Percentiles rank a stretch among this genome's conserved stretches.
Conservation (phyloP, 2,797 vertebrate species). For the Kryptolebias ocellatus region DNA sequence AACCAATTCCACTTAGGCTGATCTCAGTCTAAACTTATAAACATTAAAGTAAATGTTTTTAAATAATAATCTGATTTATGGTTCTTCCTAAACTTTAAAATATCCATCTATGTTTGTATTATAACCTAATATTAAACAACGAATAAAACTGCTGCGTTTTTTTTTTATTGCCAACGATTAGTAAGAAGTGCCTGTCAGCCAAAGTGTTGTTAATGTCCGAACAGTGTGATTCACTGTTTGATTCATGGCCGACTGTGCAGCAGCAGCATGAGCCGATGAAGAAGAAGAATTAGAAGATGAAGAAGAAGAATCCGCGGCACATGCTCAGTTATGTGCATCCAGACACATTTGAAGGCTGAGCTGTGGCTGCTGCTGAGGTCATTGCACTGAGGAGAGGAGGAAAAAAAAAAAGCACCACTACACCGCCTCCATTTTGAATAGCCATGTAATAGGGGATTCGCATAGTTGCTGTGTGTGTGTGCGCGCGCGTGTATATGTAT, state of each 20-base stretch:
- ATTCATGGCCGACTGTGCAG: slow-evolving; percentile 63
- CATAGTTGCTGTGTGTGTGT: slow-evolving; percentile 79
- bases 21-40: no score
- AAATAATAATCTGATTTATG: no score
- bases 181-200: not conserved
- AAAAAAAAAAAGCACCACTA: slow-evolving; percentile 77
- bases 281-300: slow-evolving; percentile 2
- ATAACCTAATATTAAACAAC: no score
- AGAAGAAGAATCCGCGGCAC: slow-evolving; percentile 84
- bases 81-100: no score
- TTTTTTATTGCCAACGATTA: not conserved
- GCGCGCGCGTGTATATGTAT: not conserved
- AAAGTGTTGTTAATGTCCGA: not conserved
- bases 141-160: no score
- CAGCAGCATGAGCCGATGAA: slow-evolving; percentile 24
- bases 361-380: slow-evolving; percentile 98
- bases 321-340: slow-evolving; percentile 92
- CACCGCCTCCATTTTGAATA: slow-evolving; percentile 99
- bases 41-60: no score
- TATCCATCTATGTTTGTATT: no score
- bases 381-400: slow-evolving; percentile 74
- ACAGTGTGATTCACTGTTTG: slow-evolving; percentile 25
- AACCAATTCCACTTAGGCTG: no score
- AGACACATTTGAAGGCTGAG: slow-evolving; percentile 90
- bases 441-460: slow-evolving; percentile 87